Evolutionary conservation across 1,140 invertebrate species (phyloP).

Genomic region (Samia ricini): DNA sequence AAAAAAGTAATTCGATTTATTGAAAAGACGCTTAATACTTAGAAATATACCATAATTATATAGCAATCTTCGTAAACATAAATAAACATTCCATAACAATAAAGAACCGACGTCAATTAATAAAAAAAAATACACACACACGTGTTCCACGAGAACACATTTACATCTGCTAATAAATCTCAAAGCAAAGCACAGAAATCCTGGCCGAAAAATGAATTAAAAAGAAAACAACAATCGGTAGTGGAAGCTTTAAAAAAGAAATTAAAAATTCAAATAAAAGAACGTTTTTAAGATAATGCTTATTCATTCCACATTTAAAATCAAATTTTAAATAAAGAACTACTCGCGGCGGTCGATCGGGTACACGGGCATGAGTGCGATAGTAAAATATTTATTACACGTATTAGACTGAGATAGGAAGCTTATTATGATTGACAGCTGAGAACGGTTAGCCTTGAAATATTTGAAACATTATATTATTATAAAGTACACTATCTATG

Average conservation of each 20-base stretch:
- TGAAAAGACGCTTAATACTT: background rate
- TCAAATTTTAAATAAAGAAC: slow-evolving; percentile 77
- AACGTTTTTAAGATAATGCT: slow-evolving; percentile 75
- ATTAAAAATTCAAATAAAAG: slow-evolving; percentile 76
- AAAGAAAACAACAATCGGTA: slow-evolving; percentile 54
- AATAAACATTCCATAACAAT: background rate
- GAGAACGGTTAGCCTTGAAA: slow-evolving; percentile 78
- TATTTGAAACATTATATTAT: slow-evolving; percentile 78
- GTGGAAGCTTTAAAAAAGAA: slow-evolving; percentile 64
- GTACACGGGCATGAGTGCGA: slow-evolving; percentile 44
- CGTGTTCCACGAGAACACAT: slow-evolving; percentile 34
- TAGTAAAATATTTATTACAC: slow-evolving; percentile 37
- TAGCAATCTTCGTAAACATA: background rate
- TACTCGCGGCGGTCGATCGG: slow-evolving; percentile 59
- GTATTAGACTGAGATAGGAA: slow-evolving; percentile 63
- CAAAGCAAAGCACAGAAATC: slow-evolving; percentile 37
- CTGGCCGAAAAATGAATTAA: slow-evolving; percentile 46
- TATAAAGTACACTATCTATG: slow-evolving; percentile 77
- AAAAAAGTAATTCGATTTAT: background rate
- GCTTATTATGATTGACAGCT: slow-evolving; percentile 77
- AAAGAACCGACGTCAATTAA: slow-evolving; percentile 22
- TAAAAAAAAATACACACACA: slow-evolving; percentile 3
- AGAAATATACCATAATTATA: slow-evolving; percentile 1
- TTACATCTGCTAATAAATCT: slow-evolving; percentile 60
- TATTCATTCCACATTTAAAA: slow-evolving; percentile 78